Evolutionary conservation across 2,797 vertebrate genomes (phyloP).

Genomic region (Discoglossus pictus): DNA sequence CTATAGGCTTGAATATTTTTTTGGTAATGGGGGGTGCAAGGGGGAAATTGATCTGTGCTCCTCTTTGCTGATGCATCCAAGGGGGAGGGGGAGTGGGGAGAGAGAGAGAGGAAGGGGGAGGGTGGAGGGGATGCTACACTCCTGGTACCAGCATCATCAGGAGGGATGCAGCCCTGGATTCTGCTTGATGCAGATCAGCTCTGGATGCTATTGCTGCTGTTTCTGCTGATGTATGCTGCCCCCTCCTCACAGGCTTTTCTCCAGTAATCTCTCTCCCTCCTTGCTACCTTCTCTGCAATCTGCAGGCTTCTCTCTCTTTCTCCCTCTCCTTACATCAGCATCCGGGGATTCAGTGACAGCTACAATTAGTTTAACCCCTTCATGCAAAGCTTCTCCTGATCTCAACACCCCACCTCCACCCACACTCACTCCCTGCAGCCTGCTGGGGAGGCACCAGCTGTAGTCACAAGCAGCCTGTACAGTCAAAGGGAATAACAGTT

Average conservation of each 20-base stretch:
- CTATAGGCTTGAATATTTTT: constrained; percentile 56
- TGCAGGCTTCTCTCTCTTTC: constrained; percentile 52
- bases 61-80: constrained; percentile 54
- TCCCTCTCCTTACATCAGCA: constrained; percentile 59
- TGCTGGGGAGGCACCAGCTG: constrained; percentile 51
- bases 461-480: constrained; percentile 25
- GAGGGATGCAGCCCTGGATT: constrained; percentile 46
- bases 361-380: constrained; percentile 62
- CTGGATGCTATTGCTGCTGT: constrained; percentile 54
- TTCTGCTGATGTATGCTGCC: constrained; percentile 53
- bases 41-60: constrained; percentile 57
- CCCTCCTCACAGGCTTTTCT: constrained; percentile 70
- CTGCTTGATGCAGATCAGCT: constrained; percentile 56
- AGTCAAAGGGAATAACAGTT: constrained; percentile 43
- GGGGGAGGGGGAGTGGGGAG: constrained; percentile 42
- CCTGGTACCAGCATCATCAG: constrained; percentile 61
- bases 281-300: constrained; percentile 56
- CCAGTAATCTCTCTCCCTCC: constrained; percentile 65
- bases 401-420: constrained; percentile 29
- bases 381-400: constrained; percentile 19
- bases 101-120: constrained; percentile 44
- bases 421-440: constrained; percentile 55
- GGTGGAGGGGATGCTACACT: constrained; percentile 52
- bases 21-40: constrained; percentile 60
- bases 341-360: constrained; percentile 64